phyloP scores from a whole-genome alignment of 2,888 invertebrate species.

The Erebia epiphron region DNA sequence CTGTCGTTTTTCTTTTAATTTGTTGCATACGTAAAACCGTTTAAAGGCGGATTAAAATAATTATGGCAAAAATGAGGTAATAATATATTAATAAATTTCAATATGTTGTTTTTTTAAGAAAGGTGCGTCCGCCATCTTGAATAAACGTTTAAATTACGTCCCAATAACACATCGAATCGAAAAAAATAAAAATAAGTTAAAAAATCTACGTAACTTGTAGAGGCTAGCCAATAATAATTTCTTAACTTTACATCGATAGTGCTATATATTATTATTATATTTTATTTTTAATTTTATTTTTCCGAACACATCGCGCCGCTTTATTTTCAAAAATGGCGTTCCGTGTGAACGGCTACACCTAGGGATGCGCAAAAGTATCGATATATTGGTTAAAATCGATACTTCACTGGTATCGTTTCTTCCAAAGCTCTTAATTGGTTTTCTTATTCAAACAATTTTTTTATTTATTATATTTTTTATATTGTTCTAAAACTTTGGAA shows the following conservation, averaged over 20 bases:
- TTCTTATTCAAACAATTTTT: not conserved
- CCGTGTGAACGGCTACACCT: conserved; percentile 27
- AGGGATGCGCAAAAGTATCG: conserved; percentile 14
- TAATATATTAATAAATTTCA: too few relatives aligned
- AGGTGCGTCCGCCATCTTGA: conserved; percentile 7
- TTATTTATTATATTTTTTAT: too few relatives aligned
- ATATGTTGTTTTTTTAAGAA: not conserved
- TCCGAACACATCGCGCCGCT: conserved; percentile 32
- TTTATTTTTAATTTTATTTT: conserved; percentile 44
- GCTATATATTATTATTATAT: conserved; percentile 51
- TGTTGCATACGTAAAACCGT: conserved; percentile 12
- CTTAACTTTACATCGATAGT: conserved; percentile 54
- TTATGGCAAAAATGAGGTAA: conserved; percentile 36
- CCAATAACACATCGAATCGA: conserved; percentile 28
- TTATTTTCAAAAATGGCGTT: conserved; percentile 27
- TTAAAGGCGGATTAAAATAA: conserved; percentile 29
- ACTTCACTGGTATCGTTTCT: not conserved
- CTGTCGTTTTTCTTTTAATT: conserved; percentile 6
- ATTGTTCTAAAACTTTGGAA: too few relatives aligned
- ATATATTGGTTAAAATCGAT: not conserved
- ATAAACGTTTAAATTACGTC: conserved; percentile 12
- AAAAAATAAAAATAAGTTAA: conserved; percentile 47
- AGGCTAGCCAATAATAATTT: conserved; percentile 56
- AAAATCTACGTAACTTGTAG: conserved; percentile 49
- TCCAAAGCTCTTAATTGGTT: not conserved